Conservation (phyloP, 2,888 invertebrate species). For the Protodeltote pygarga region DNA sequence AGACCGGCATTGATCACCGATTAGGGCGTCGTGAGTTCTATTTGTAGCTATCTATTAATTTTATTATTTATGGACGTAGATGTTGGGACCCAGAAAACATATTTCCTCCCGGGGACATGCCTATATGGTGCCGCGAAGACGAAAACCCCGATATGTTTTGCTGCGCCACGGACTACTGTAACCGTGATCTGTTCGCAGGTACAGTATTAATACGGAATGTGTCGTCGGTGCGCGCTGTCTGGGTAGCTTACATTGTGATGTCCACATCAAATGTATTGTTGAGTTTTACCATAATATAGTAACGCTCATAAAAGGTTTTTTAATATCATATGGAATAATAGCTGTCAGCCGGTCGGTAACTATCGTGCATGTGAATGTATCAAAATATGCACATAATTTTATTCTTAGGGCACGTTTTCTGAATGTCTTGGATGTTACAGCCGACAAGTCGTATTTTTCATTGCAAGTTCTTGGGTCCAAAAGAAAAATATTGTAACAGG, state of each 20-base stretch:
- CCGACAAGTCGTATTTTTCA: conserved; percentile 16
- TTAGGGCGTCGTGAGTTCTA: conserved; percentile 49
- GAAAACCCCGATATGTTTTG: conserved; percentile 82
- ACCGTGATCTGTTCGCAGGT: conserved; percentile 79
- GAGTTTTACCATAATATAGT: conserved; percentile 43
- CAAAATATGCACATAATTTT: conserved; percentile 38
- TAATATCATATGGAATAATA: conserved; percentile 34
- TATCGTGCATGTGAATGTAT: conserved; percentile 60
- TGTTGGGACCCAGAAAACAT: conserved; percentile 87
- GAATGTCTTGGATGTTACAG: conserved; percentile 30
- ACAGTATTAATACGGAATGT: conserved; percentile 71
- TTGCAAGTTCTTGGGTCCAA: conserved; percentile 11
- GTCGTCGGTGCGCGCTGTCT: conserved; percentile 63
- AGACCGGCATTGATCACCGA: conserved; percentile 84
- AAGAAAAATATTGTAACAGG: not conserved
- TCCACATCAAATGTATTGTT: conserved; percentile 67
- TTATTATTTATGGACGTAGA: conserved; percentile 82
- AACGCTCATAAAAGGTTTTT: conserved; percentile 46
- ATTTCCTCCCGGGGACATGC: conserved; percentile 88
- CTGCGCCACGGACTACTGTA: conserved; percentile 92
- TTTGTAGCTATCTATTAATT: conserved; percentile 65
- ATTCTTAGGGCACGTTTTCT: conserved; percentile 12
- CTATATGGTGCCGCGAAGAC: conserved; percentile 87
- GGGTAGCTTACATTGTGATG: conserved; percentile 80
- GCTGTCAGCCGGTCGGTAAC: conserved; percentile 26